Evolutionary conservation across 2,888 invertebrate genomes (phyloP).

Genomic region (Nineta flava): DNA sequence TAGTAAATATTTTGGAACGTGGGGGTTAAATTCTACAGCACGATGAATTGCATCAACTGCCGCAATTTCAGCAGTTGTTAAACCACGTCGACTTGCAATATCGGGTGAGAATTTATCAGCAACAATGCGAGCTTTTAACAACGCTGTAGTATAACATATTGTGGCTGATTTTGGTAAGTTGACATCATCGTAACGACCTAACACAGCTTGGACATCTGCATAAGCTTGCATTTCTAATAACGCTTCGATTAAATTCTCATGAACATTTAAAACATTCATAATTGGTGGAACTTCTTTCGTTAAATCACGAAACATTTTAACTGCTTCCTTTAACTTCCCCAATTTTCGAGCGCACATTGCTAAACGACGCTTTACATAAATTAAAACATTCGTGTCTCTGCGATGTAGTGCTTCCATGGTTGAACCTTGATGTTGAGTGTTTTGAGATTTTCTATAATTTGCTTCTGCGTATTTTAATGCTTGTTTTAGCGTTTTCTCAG

Average conservation of each 20-base stretch:
- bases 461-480: conserved; percentile 72
- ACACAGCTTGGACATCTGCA: conserved; percentile 86
- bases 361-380: conserved; percentile 82
- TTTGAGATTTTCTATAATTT: conserved; percentile 66
- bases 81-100: conserved; percentile 65
- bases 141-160: conserved; percentile 86
- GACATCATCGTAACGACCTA: conserved; percentile 88
- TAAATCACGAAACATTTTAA: conserved; percentile 91
- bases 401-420: conserved; percentile 63
- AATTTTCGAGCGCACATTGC: conserved; percentile 97
- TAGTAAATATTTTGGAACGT: conserved; percentile 90
- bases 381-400: conserved; percentile 82
- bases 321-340: conserved; percentile 85
- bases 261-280: conserved; percentile 82
- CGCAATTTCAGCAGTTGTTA: conserved; percentile 75
- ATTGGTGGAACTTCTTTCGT: conserved; percentile 93
- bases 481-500: conserved; percentile 66
- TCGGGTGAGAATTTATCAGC: conserved; percentile 81
- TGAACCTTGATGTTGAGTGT: conserved; percentile 58
- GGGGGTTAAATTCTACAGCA: conserved; percentile 95
- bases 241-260: conserved; percentile 93
- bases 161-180: conserved; percentile 88
- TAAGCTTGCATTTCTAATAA: conserved; percentile 91
- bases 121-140: conserved; percentile 83
- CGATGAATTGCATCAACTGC: conserved; percentile 89